Base-by-base conservation (phyloP, 2,113 vertebrate genomes). In the Riparia riparia region DNA sequence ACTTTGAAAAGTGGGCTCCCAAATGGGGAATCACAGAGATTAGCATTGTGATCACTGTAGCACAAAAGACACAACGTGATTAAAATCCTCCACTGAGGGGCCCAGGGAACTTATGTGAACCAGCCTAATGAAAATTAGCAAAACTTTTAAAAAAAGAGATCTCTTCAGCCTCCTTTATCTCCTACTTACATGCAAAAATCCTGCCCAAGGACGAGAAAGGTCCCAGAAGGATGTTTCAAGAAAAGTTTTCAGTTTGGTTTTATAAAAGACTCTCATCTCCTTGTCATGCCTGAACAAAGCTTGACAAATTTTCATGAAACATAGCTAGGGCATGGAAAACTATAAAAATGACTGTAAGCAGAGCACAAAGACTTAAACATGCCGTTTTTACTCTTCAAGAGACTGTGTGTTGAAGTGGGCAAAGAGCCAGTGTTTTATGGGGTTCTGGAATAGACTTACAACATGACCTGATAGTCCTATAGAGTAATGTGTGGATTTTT, bases 11-110 rank as follows among this genome's bases (percentile, higher is more conserved):
- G 39, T 73, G 16, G 11, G 21, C 17, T 95, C 89, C 86, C 82
- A 89, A 69, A 85, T 69, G 86, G 85, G 51, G 68, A 90, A 89
- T 95, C 89, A 86, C 9, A 88, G 82, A 90, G 82, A 95, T 90
- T 90, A 92, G 44, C 64, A 56, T 51, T 90, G 49, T 2, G 44
- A 90, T 94, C 71, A 50, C 63, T 74, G 69, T 63, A 90, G 71
- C 6, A 2, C 41, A 78, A 71, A 88, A 90, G 74, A 72, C 69
- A 70, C 26, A 78, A 28, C 7, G 54, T 80, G 63, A 92, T 90
- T 93, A 94, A 94, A 92, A 92, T 70, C 56, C 68, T 66, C 60
- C 41, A 17, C 58, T 41, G 60, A 85, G 81, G 63, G 63, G 19
- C 70, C 56, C 37, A 72, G 58, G 69, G 86, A 94, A 87, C 63